Conservation (phyloP, 2,113 vertebrate genomes). For the Oryctolagus cuniculus region mOryCun1.1 NC_091450.1:29207501-29208000, state of each 20-base stretch:
- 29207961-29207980: neutral
- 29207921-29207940: neutral
- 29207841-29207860: no score
- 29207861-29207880: neutral
- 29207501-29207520: accelerated
- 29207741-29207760: neutral
- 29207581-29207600: accelerated
- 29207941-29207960: neutral
- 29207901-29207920: neutral
- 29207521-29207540: neutral
- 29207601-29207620: neutral
- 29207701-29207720: no score
- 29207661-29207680: accelerated
- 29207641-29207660: neutral
- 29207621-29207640: neutral
- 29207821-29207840: accelerated
- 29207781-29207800: neutral
- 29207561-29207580: neutral
- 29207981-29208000: neutral
- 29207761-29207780: neutral
- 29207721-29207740: neutral
- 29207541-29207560: neutral
- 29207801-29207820: no score
- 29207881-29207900: neutral
- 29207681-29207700: accelerated